These are phyloP conservation scores for Romanogobio albipinnatus DNA, from an alignment of 2,113 vertebrate genomes.

Conservation along the genomic window DNA sequence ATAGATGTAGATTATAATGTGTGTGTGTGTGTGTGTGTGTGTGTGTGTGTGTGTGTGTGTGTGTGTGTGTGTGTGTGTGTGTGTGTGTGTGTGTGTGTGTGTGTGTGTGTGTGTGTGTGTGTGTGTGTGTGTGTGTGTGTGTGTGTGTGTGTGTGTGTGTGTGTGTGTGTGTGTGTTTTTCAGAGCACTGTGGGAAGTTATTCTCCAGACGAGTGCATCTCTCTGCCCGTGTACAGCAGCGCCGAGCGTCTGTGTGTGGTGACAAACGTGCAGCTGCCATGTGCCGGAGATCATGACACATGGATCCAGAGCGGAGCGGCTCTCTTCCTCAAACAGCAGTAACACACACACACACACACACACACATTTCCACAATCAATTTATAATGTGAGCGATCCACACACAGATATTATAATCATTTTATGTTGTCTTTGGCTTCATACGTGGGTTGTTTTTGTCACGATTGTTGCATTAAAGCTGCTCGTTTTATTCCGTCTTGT, in stretches of 20 bases:
- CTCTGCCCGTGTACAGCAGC: slow-evolving; percentile 88
- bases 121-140: slow-evolving; percentile 47
- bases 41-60: slow-evolving; percentile 45
- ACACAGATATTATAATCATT: too few relatives aligned
- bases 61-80: slow-evolving; percentile 41
- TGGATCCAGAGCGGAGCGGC: slow-evolving; percentile 96
- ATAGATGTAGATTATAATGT: not conserved
- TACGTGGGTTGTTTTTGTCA: not conserved
- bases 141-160: slow-evolving; percentile 34
- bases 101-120: slow-evolving; percentile 47
- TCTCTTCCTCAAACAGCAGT: slow-evolving; percentile 91
- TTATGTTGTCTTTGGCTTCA: not conserved
- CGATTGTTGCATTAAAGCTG: not conserved
- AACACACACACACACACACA: slow-evolving; percentile 40
- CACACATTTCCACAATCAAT: not conserved
- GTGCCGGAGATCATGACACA: slow-evolving; percentile 82
- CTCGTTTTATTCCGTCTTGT: not conserved
- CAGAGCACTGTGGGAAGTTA: slow-evolving; percentile 80
- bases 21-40: slow-evolving; percentile 61
- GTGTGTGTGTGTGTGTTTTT: slow-evolving; percentile 50
- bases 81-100: slow-evolving; percentile 59
- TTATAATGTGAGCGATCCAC: not conserved
- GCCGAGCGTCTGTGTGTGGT: slow-evolving; percentile 88
- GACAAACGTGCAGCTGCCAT: slow-evolving; percentile 88
- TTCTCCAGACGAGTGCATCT: slow-evolving; percentile 85